Base-by-base conservation (phyloP, 2,888 invertebrate species). In the Alloscopus bannaensis region DNA sequence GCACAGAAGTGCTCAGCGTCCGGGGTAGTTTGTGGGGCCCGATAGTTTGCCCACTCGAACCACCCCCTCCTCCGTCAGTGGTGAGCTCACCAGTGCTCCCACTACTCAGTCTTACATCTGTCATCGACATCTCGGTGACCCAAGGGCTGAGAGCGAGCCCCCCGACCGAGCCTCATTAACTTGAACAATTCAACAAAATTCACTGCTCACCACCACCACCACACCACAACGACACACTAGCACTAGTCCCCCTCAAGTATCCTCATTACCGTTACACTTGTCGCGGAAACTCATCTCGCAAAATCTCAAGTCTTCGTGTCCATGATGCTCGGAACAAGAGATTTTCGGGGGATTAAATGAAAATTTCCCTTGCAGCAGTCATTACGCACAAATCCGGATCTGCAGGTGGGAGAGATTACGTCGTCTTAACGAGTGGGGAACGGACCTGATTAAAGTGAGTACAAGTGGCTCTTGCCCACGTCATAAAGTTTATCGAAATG, bases 1-100 rank as follows among this genome's bases (percentile, higher is more conserved):
- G 91, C 45, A 93, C 94, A 86, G 94, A 94, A 81, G 95, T 94
- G 88, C 94, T 94, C 83, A 93, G 91, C 13, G 93, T 94, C 81
- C 94, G 90, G 2, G 93, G 93, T 82, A 93, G 89, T 72, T 91
- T 91, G 55, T 88, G 88, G 40, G 78, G 78, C 28, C 70, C 78
- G 42, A 78, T 70, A 1, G 78, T 70, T 24, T 60, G 66, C 11
- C 73, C 79, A 22, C 50, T 40, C 13, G 36, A 40, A 1, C 72
- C 68, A 24, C 76, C 78, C 1, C 64, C 59, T 68, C 71, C 68
- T 59, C 78, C 79, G 57, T 73, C 60, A 73, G 40, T 45, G 71
- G 70, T 52, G 26, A 75, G 18, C 45, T 70, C 80, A 20, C 66
- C 71, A 59, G 47, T 79, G 76, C 68, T 77, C 4, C 71, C 76